These are phyloP conservation scores for Myxocyprinus asiaticus DNA, from an alignment of 2,113 vertebrate species.

Conservation along the genomic window DNA sequence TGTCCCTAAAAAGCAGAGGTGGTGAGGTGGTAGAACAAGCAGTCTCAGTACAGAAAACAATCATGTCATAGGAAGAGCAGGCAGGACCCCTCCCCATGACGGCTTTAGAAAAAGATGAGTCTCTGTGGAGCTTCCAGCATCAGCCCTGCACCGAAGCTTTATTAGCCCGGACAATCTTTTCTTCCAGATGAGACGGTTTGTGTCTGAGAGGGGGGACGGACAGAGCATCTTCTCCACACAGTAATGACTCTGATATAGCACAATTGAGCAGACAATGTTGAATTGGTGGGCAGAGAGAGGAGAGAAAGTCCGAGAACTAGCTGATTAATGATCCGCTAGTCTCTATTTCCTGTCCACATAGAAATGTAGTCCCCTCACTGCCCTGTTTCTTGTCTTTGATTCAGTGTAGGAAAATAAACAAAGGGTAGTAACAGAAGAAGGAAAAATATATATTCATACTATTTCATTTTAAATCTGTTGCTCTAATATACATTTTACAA, in stretches of 20 bases:
- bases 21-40: conserved; percentile 62
- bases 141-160: neutral
- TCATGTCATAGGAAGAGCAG: conserved; percentile 62
- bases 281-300: conserved; percentile 58
- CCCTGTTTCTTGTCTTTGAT: conserved; percentile 59
- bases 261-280: conserved; percentile 28
- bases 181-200: conserved; percentile 1
- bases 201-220: conserved; percentile 3
- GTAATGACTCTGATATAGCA: conserved; percentile 3
- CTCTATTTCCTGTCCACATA: conserved; percentile 3
- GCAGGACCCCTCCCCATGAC: conserved; percentile 57
- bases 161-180: neutral
- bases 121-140: conserved; percentile 10
- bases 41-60: conserved; percentile 70
- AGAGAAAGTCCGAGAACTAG: conserved; percentile 77
- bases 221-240: neutral
- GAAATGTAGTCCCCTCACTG: conserved; percentile 51
- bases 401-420: conserved; percentile 71
- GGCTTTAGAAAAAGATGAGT: conserved; percentile 52
- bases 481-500: conserved; percentile 81
- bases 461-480: conserved; percentile 75
- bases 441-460: conserved; percentile 85
- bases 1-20: conserved; percentile 69
- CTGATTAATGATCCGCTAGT: conserved; percentile 55
- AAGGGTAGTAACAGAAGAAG: conserved; percentile 80